Evolutionary conservation across 92 coral and sea anemone species (phyloP).

Genomic region (Scolanthus callimorphus): DNA sequence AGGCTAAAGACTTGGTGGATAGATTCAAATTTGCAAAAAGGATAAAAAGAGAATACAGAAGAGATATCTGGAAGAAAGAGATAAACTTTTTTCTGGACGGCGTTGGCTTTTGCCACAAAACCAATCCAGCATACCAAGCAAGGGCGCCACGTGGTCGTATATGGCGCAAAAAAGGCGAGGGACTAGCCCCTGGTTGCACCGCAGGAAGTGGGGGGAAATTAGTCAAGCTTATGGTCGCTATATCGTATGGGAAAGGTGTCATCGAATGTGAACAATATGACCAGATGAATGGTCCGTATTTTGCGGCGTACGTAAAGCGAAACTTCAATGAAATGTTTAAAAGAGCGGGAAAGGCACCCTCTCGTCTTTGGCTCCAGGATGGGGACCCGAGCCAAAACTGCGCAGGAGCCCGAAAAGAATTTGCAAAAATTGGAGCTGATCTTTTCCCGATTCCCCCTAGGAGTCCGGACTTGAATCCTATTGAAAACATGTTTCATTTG

Average conservation of each 20-base stretch:
- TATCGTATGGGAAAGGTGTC: conserved; percentile 26
- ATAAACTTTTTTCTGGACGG: conserved; percentile 24
- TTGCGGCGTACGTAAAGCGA: neutral
- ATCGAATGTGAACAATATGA: conserved; percentile 22
- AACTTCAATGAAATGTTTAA: conserved; percentile 11
- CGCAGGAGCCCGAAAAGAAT: conserved; percentile 11
- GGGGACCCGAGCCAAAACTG: conserved; percentile 43
- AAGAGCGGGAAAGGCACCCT: conserved; percentile 6
- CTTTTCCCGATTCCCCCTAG: neutral
- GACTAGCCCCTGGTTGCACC: conserved; percentile 22
- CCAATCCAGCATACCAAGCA: conserved; percentile 12
- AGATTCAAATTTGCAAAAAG: conserved; percentile 20
- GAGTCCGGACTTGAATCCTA: neutral
- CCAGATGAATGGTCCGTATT: conserved; percentile 6
- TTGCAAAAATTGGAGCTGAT: neutral
- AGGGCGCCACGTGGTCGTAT: conserved; percentile 10
- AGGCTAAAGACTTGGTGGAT: conserved; percentile 4
- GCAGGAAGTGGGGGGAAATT: conserved; percentile 38
- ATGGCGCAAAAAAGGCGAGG: conserved; percentile 24
- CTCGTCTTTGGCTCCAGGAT: conserved; percentile 31
- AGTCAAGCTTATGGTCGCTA: conserved; percentile 24
- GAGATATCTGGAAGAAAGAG: conserved; percentile 8
- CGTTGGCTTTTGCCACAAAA: conserved; percentile 18
- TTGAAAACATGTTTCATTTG: neutral
- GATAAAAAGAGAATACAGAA: conserved; percentile 3